phyloP scores from a whole-genome alignment of 2,113 vertebrate genomes.

The Sigmodon hispidus region DNA sequence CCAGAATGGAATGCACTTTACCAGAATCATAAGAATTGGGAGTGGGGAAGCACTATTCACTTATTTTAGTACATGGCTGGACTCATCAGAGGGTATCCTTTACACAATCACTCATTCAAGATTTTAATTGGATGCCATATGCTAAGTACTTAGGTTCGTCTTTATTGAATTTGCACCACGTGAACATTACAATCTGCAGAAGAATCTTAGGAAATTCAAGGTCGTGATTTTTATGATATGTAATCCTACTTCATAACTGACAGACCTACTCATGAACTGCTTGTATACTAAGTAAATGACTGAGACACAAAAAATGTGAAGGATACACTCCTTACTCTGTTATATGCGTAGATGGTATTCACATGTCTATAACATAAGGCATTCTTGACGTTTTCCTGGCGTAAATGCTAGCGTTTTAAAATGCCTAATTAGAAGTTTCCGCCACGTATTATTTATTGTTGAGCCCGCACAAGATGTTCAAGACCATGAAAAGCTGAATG shows the following conservation, averaged over 20 bases:
- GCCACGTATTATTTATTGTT: slow-evolving; percentile 13
- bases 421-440: slow-evolving; percentile 66
- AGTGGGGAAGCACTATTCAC: neutral
- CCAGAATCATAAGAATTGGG: neutral
- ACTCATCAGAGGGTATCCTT: neutral
- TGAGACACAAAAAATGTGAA: neutral
- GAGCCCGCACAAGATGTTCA: slow-evolving; percentile 67
- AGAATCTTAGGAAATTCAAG: neutral
- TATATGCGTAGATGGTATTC: neutral
- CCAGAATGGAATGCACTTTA: neutral
- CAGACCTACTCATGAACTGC: slow-evolving; percentile 1
- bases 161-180: neutral
- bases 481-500: slow-evolving; percentile 48
- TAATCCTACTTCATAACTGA: slow-evolving; percentile 30
- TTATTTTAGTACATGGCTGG: neutral
- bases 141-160: neutral
- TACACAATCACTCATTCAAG: neutral
- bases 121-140: neutral
- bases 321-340: neutral
- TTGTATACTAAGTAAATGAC: neutral
- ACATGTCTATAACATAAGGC: neutral
- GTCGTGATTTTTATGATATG: neutral
- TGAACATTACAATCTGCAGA: neutral
- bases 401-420: slow-evolving; percentile 21
- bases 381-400: neutral